These are phyloP conservation scores for Lacerta bilineata DNA, from an alignment of 2,797 vertebrate species.

Conservation along the genomic window DNA sequence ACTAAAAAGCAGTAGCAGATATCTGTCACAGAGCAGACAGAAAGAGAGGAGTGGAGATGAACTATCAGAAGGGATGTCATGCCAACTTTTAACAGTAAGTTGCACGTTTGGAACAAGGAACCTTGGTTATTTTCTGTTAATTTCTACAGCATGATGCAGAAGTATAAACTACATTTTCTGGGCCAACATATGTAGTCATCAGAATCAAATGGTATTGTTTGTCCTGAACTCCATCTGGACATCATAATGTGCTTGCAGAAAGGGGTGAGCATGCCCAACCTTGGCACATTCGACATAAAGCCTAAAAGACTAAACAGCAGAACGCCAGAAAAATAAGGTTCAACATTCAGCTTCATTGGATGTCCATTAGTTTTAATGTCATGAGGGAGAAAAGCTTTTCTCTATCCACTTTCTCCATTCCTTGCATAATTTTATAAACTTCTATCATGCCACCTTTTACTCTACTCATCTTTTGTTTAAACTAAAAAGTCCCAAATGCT, in stretches of 20 bases:
- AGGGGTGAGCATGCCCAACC: neutral
- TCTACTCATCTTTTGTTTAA: no score
- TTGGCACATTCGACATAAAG: no score
- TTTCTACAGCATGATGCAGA: neutral
- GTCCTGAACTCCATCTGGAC: neutral
- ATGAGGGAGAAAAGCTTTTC: no score
- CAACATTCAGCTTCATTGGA: no score
- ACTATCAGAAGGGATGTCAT: neutral
- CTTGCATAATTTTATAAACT: no score
- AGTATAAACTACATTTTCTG: neutral
- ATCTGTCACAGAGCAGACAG: slow-evolving; percentile 33
- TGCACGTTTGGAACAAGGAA: neutral
- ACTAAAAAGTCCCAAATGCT: no score
- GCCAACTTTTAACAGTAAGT: neutral
- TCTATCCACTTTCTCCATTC: no score
- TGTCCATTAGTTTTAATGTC: no score
- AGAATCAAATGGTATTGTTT: neutral
- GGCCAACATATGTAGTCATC: neutral
- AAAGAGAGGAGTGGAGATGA: neutral
- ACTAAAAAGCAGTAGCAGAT: slow-evolving; percentile 32
- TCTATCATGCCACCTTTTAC: no score
- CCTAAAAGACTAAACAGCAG: neutral
- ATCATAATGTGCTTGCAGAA: neutral
- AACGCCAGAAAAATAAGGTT: neutral
- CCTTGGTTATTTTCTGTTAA: neutral